phyloP scores from a whole-genome alignment of 2,113 vertebrate species.

The Nibea albiflora region DNA sequence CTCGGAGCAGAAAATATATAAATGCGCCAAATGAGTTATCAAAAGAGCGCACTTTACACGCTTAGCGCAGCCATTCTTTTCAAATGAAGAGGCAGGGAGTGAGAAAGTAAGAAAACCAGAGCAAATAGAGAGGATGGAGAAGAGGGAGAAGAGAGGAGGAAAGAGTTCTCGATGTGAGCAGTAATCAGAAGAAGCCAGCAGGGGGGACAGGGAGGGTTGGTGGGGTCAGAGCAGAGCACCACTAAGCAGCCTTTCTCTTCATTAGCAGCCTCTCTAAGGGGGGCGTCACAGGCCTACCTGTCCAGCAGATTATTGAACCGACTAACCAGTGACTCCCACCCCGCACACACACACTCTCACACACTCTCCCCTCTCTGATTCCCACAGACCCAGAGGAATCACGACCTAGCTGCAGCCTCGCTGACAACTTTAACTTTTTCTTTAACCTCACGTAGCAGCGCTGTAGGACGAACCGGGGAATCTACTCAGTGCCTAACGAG shows the following conservation, averaged over 20 bases:
- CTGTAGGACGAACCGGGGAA: constrained; percentile 10
- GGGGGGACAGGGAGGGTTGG: constrained; percentile 87
- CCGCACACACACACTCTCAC: constrained; percentile 58
- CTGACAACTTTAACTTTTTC: constrained; percentile 77
- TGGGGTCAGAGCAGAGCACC: constrained; percentile 91
- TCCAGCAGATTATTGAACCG: constrained; percentile 94
- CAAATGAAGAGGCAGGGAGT: constrained; percentile 33
- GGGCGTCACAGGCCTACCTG: constrained; percentile 93
- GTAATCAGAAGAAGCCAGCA: constrained; percentile 77
- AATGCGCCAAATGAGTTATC: constrained; percentile 11
- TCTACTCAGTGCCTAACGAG: constrained; percentile 34
- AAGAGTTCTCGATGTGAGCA: constrained; percentile 66
- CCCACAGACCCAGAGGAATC: constrained; percentile 77
- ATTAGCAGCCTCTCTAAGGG: constrained; percentile 92
- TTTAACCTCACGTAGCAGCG: constrained; percentile 67
- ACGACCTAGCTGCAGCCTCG: constrained; percentile 72
- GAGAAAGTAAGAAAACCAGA: constrained; percentile 31
- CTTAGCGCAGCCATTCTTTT: constrained; percentile 31
- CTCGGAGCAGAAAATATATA: not conserved
- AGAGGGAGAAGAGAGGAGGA: constrained; percentile 20
- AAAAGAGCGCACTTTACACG: constrained; percentile 18
- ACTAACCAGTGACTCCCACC: constrained; percentile 88
- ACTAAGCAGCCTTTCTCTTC: constrained; percentile 96
- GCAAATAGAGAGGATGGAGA: constrained; percentile 42
- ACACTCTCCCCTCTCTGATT: constrained; percentile 71